Conservation (phyloP, 2,113 vertebrate genomes). For the Garra rufa region DNA sequence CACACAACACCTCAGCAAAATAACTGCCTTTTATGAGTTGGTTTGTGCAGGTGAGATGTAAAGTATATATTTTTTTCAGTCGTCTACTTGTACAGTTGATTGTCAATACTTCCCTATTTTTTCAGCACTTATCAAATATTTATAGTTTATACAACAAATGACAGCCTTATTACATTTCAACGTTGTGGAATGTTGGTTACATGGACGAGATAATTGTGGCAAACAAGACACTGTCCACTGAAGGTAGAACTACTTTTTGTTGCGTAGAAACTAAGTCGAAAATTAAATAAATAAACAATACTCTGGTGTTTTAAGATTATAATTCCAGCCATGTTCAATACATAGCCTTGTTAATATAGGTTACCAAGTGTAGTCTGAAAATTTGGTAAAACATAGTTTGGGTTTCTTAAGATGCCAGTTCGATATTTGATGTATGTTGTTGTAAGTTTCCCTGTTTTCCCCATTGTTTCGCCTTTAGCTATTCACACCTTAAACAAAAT, state of each 20-base stretch:
- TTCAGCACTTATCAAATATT: constrained; percentile 4
- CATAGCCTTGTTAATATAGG: not conserved
- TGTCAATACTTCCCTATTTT: not conserved
- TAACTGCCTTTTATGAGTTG: not conserved
- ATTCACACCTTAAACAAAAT: not conserved
- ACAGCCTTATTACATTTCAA: constrained; percentile 1
- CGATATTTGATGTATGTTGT: not conserved
- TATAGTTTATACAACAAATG: constrained; percentile 10
- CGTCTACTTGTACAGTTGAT: not conserved
- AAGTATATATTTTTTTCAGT: not conserved
- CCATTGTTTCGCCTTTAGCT: not conserved
- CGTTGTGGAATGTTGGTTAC: not conserved
- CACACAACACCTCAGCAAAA: constrained; percentile 4
- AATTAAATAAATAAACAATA: not conserved
- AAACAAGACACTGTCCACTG: not conserved
- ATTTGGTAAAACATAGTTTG: not conserved
- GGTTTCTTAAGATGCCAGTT: not conserved
- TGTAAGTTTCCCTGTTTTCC: not conserved
- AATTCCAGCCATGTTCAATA: constrained; percentile 17
- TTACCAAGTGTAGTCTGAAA: not conserved
- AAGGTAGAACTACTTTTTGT: not conserved
- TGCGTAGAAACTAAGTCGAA: not conserved
- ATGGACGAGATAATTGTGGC: not conserved
- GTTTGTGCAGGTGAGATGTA: constrained; percentile 10
- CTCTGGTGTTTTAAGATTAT: not conserved